Percentiles rank a stretch among this genome's conserved stretches.
Conservation (phyloP, 2,113 vertebrate genomes). For the Sus scrofa region DNA sequence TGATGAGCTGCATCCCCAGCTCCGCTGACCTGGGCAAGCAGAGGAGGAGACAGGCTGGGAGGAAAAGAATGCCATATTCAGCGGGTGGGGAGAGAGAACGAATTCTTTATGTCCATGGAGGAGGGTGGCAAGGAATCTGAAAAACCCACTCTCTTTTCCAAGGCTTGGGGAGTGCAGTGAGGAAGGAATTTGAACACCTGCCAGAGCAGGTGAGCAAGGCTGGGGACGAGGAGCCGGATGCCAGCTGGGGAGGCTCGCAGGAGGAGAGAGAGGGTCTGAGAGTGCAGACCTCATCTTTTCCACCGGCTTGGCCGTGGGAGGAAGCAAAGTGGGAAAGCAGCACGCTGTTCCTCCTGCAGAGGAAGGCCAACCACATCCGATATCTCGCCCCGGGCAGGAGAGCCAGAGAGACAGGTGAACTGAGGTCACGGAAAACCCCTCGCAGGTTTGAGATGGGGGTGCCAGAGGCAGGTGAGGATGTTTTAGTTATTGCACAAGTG, state of each 20-base stretch:
- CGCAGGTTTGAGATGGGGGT: neutral
- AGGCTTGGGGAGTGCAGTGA: neutral
- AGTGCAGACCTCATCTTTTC: neutral
- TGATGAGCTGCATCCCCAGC: neutral
- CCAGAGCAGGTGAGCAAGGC: conserved; percentile 66
- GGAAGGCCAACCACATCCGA: neutral
- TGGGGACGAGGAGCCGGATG: neutral
- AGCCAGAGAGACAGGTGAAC: neutral
- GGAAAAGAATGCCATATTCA: neutral
- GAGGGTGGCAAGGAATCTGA: conserved; percentile 59
- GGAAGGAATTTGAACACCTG: conserved; percentile 29
- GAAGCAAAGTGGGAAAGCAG: neutral
- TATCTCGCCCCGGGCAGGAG: fast-evolving
- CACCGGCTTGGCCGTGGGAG: neutral
- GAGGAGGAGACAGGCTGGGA: neutral
- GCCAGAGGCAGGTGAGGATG: neutral
- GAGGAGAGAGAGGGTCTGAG: neutral
- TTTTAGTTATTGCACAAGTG: neutral
- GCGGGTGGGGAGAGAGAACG: conserved; percentile 14
- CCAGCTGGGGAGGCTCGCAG: neutral
- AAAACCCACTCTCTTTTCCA: conserved; percentile 61
- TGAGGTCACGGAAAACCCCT: fast-evolving
- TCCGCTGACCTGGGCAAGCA: neutral
- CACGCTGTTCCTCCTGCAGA: neutral
- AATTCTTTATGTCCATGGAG: conserved; percentile 56